Evolutionary conservation across 2,113 vertebrate species (phyloP).

Genomic region (Serinus canaria): DNA sequence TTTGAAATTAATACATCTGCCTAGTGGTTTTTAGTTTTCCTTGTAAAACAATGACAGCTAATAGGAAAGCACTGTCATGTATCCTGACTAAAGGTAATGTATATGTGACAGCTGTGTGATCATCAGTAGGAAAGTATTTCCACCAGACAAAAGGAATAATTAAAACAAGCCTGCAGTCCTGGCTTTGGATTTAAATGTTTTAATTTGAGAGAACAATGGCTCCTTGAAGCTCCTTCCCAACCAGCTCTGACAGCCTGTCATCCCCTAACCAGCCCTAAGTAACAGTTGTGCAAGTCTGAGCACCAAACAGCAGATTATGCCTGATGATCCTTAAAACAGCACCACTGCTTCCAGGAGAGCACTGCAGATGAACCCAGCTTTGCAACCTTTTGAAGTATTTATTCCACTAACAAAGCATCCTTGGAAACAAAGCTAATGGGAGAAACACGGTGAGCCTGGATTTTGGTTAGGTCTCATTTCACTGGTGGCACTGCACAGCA

Average conservation of each 20-base stretch:
- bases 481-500: not conserved
- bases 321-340: conserved; percentile 49
- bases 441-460: accelerated
- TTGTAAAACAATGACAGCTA: conserved; percentile 56
- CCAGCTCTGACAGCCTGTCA: conserved; percentile 70
- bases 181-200: conserved; percentile 76
- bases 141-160: conserved; percentile 75
- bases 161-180: conserved; percentile 69
- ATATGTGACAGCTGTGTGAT: conserved; percentile 70
- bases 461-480: not conserved
- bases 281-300: conserved; percentile 33
- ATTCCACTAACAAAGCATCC: not conserved
- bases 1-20: conserved; percentile 61
- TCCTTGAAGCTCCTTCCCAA: conserved; percentile 60
- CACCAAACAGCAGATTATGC: conserved; percentile 46
- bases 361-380: not conserved
- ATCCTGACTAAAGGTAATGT: conserved; percentile 53
- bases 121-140: conserved; percentile 42
- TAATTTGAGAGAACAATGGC: conserved; percentile 77
- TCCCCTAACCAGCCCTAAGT: conserved; percentile 46
- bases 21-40: conserved; percentile 28
- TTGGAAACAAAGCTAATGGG: not conserved
- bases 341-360: not conserved
- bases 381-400: not conserved
- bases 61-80: conserved; percentile 60